Percentiles rank a stretch among this genome's conserved stretches.
phyloP scores from a whole-genome alignment of 2,113 vertebrate genomes.

The Marmota monax region DNA sequence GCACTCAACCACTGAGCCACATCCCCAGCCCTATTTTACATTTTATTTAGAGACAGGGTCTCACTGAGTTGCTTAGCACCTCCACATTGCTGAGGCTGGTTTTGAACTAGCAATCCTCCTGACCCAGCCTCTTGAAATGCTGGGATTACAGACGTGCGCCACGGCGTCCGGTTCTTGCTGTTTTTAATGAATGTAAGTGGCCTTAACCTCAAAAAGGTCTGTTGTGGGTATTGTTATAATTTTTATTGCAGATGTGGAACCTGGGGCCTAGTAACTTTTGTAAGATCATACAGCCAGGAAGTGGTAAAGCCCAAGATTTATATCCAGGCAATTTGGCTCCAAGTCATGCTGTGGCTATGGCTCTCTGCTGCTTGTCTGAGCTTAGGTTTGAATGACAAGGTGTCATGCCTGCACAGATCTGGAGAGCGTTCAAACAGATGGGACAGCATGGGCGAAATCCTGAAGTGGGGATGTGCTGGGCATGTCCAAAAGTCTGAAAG shows the following conservation, averaged over 20 bases:
- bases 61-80: no score
- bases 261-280: not conserved
- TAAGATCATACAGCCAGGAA: not conserved
- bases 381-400: not conserved
- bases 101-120: no score
- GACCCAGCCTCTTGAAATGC: no score
- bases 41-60: no score
- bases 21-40: no score
- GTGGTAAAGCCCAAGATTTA: not conserved
- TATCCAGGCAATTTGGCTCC: not conserved
- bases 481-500: not conserved
- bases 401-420: not conserved
- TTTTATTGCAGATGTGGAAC: not conserved
- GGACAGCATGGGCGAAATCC: not conserved
- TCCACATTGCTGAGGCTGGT: no score
- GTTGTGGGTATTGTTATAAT: not conserved
- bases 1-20: no score
- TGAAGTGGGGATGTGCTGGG: not conserved
- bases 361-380: not conserved
- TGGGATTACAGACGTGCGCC: no score
- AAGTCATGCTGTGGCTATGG: not conserved
- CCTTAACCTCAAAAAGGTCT: not conserved
- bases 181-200: not conserved
- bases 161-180: not conserved
- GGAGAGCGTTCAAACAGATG: not conserved